Percentiles rank a stretch among this genome's conserved stretches.
Evolutionary conservation across 1,140 invertebrate genomes (phyloP).

Genomic region (Bombus vancouverensis): DNA sequence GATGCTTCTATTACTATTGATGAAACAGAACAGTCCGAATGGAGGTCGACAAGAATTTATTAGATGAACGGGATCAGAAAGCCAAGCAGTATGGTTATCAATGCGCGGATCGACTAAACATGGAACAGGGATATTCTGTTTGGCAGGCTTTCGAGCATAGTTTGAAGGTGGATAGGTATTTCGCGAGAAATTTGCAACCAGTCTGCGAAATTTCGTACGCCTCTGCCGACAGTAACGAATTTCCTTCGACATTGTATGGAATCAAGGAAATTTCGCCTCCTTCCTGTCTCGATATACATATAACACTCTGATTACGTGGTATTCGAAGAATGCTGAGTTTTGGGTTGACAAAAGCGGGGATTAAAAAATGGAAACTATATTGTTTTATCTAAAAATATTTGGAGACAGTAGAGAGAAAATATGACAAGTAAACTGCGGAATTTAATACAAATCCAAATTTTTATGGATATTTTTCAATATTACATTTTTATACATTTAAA

Average conservation of each 20-base stretch:
- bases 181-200: constrained; percentile 12
- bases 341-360: not conserved
- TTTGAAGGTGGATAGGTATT: constrained; percentile 6
- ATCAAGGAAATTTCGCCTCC: not conserved
- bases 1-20: not conserved
- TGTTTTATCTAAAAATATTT: not conserved
- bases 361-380: not conserved
- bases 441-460: no score
- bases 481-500: no score
- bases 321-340: not conserved
- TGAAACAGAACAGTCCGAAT: not conserved
- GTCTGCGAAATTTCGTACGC: constrained; percentile 9
- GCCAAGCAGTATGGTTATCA: not conserved
- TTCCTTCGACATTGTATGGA: constrained; percentile 21
- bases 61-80: not conserved
- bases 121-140: not conserved
- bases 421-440: no score
- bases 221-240: constrained; percentile 1
- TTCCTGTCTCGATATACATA: not conserved
- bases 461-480: no score
- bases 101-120: not conserved
- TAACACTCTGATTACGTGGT: not conserved
- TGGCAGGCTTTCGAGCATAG: constrained; percentile 4
- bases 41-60: not conserved
- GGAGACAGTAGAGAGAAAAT: no score